A percentile compares a stretch with the other conserved stretches of the same genome.
Evolutionary conservation across 2,797 vertebrate species (phyloP).

Genomic region (Tachyglossus aculeatus): DNA sequence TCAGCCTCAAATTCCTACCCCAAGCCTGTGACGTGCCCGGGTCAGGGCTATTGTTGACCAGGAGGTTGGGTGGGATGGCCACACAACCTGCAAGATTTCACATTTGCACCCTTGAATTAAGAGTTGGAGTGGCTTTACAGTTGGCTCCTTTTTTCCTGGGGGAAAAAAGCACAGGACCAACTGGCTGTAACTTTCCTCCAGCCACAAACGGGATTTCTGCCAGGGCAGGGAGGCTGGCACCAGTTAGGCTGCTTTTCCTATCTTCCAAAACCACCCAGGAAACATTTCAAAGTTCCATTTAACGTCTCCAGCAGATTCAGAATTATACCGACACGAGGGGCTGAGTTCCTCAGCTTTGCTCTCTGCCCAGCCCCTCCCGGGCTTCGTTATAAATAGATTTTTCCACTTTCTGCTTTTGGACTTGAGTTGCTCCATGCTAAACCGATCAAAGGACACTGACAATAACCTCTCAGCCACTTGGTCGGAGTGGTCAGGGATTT

Average conservation of each 20-base stretch:
- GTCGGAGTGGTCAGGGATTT: neutral
- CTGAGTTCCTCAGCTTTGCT: neutral
- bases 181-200: neutral
- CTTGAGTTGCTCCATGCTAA: conserved; percentile 34
- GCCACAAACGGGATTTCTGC: conserved; percentile 19
- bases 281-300: neutral
- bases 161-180: too few species aligned
- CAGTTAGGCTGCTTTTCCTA: too few species aligned
- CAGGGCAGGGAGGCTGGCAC: neutral
- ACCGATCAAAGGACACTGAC: conserved; percentile 32
- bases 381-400: conserved; percentile 23
- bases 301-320: conserved; percentile 19
- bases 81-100: too few species aligned
- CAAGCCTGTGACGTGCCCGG: too few species aligned
- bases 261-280: neutral
- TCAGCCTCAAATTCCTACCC: too few species aligned
- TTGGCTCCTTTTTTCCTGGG: too few species aligned
- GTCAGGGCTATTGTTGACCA: too few species aligned
- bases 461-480: conserved; percentile 19
- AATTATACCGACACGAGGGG: neutral
- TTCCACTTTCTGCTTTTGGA: conserved; percentile 24
- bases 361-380: neutral
- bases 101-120: too few species aligned
- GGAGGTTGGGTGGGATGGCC: too few species aligned
- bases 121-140: too few species aligned